Evolutionary conservation across 2,888 invertebrate genomes (phyloP).

Genomic region (Brachypalpus laphriformis): DNA sequence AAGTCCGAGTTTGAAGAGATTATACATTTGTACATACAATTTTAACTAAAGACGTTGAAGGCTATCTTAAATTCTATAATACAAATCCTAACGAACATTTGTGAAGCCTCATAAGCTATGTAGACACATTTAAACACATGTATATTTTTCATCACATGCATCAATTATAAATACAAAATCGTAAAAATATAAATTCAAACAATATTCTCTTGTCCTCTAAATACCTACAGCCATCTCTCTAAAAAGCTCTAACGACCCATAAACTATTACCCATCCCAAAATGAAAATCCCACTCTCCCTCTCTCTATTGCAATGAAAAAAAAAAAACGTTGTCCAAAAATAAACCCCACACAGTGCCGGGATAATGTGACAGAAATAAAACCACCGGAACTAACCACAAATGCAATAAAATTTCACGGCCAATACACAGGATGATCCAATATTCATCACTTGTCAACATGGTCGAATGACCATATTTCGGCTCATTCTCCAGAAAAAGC

Average conservation of each 20-base stretch:
- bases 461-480: slow-evolving; percentile 67
- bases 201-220: neutral
- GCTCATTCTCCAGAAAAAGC: neutral
- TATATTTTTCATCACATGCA: too few relatives aligned
- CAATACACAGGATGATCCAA: slow-evolving; percentile 72
- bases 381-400: slow-evolving; percentile 69
- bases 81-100: too few relatives aligned
- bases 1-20: too few relatives aligned
- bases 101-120: too few relatives aligned
- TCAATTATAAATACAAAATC: too few relatives aligned
- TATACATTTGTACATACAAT: too few relatives aligned
- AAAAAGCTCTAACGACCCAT: slow-evolving; percentile 50
- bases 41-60: too few relatives aligned
- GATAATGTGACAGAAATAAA: slow-evolving; percentile 69
- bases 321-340: slow-evolving; percentile 9
- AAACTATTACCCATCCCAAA: slow-evolving; percentile 34
- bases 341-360: slow-evolving; percentile 21
- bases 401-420: slow-evolving; percentile 74
- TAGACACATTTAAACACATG: too few relatives aligned
- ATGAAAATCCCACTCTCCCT: slow-evolving; percentile 4
- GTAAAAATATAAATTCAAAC: neutral
- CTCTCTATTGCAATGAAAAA: neutral
- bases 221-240: neutral
- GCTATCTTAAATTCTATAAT: too few relatives aligned
- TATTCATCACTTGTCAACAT: slow-evolving; percentile 74